Evolutionary conservation across 2,888 invertebrate species (phyloP).

Genomic region (Antheraea yamamai): DNA sequence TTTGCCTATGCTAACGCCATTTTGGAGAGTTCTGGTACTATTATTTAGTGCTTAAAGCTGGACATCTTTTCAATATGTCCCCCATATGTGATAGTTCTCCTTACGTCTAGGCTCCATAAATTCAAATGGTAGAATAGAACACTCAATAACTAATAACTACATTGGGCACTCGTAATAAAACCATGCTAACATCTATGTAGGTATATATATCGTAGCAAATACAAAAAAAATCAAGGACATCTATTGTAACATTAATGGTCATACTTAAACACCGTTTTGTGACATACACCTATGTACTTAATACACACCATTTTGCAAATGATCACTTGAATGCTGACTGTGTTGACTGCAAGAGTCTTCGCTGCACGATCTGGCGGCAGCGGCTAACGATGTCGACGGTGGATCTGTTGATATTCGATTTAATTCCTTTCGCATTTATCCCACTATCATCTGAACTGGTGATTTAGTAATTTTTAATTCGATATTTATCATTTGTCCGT

Average conservation of each 20-base stretch:
- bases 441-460: neutral
- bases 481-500: neutral
- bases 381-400: slow-evolving; percentile 42
- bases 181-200: neutral
- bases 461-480: slow-evolving; percentile 13
- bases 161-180: neutral
- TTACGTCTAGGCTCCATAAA: neutral
- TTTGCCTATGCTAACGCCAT: too few relatives aligned
- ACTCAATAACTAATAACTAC: neutral
- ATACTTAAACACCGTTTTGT: neutral
- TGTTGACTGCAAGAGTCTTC: slow-evolving; percentile 70
- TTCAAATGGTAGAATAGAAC: neutral
- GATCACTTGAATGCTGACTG: slow-evolving; percentile 65
- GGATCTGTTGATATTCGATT: slow-evolving; percentile 60
- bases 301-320: slow-evolving; percentile 59
- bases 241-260: neutral
- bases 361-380: slow-evolving; percentile 52
- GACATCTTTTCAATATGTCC: too few relatives aligned
- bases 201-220: neutral
- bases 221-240: neutral
- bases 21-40: too few relatives aligned
- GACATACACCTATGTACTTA: neutral
- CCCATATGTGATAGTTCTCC: too few relatives aligned
- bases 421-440: slow-evolving; percentile 10
- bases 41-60: too few relatives aligned